Evolutionary conservation across 2,797 vertebrate genomes (phyloP), one percentile per base, ranked within the genome.

Genomic region (Sphaeramia orbicularis): DNA sequence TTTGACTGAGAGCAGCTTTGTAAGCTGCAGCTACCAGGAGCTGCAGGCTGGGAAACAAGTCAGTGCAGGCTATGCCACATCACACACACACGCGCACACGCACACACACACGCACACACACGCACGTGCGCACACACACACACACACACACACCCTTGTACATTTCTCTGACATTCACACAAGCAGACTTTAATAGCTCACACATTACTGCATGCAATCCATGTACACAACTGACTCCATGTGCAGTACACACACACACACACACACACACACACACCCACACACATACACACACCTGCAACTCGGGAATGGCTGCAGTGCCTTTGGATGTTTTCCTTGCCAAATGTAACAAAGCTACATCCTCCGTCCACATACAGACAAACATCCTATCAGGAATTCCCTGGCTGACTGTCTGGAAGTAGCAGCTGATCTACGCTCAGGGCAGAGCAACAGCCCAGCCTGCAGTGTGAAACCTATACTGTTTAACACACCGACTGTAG

Each of bases 21-120:
- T 83, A 70, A 86, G 76, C 52, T 57, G 69, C 60, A 85, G 78
- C 85, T 82, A 89, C 84, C 9, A 60, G 74, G 74, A 73, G 81
- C 81, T 86, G 75, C 57, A 88, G 84, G 86, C 81, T 76, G 45
- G 43, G 75, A 74, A 82, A 89, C 92, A 92, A 92, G 93, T 92
- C 82, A 65, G 89, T 48, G 86, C 93, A 93, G 70, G 92, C 78
- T 53, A 37, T 44, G 57, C 83, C 83, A 89, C 79, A 81, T 84
- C 69, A 54, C 66, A 54, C 51, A 69, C 65, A 52, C 15, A 55
- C 54, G 35, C 59, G 16, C 63, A 44, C 58, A 41, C 42, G 55
- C 61, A 53, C 71, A 62, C 54, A 60, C 55, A 52, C 75, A 66
- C 56, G 65, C 32, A 53, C 61, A 42, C 52, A 51, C 64, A 62